Base-by-base conservation (phyloP, 2,797 vertebrate genomes). In the Helostoma temminkii region DNA sequence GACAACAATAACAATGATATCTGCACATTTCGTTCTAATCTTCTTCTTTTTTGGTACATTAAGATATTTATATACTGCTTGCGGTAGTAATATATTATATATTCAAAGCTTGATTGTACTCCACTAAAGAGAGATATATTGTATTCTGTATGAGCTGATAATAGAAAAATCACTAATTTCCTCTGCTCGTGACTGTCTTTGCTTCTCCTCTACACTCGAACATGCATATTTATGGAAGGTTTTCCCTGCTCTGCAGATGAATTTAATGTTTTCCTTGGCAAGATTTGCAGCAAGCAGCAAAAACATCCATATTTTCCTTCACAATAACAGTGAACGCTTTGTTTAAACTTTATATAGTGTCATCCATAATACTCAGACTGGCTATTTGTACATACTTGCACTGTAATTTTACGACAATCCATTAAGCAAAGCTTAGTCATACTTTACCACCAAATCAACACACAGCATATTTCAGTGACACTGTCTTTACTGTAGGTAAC, bases 401-500 rank as follows among this genome's bases (percentile, higher is more conserved):
- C 24, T 45, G n/a, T 46, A 4, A 22, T 59, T 43, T 50, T n/a
- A 60, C 2, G 2, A 34, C 34, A 34, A 50, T 45, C 53, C 52
- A 66, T 75, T 66, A 60, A 55, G 66, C 39, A 53, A n/a, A 3
- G 1, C 30, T 76, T 26, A 68, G 58, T 59, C 42, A 45, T 47
- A 46, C 54, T 64, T 36, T 5, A 28, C 32, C 42, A 5, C 63
- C 37, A 49, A 43, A 53, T 59, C 21, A 26, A 9, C 21, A 37
- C 65, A 61, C 9, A 0, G 18, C 34, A 21, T 45, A 39, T 55
- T 58, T 56, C 28, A 21, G 12, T 36, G 34, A 50, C 39, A 4
- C 22, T 28, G 22, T 57, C n/a, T 49, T 56, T 16, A 4, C 22
- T 22, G 11, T 36, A 28, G 15, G 5, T 41, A 14, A 24, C 7